phyloP scores from a whole-genome alignment of 2,113 vertebrate species.

The Erinaceus europaeus region DNA sequence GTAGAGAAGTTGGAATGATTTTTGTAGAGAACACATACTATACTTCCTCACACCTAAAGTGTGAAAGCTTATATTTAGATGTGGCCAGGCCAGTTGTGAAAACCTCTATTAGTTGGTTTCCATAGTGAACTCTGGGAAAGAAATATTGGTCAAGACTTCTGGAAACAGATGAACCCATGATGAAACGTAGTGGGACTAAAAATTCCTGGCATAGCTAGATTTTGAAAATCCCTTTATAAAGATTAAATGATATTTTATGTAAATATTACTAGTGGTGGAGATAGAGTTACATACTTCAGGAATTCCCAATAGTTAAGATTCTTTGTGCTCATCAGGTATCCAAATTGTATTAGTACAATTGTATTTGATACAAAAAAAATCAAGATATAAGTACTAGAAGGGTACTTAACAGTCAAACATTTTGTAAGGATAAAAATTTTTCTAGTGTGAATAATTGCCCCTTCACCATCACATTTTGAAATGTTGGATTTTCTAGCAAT shows the following conservation, averaged over 20 bases:
- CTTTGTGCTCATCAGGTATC: not conserved
- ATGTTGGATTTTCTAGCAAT: conserved; percentile 23
- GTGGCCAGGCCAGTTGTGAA: not conserved
- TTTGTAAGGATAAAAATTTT: conserved; percentile 23
- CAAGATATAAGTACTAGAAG: not conserved
- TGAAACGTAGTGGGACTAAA: not conserved
- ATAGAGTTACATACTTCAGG: not conserved
- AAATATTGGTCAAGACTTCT: not conserved
- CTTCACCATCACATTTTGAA: conserved; percentile 24
- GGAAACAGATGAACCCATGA: not conserved
- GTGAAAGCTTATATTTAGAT: not conserved
- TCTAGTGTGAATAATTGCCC: conserved; percentile 38
- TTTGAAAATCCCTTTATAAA: not conserved
- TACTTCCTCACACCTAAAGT: not conserved
- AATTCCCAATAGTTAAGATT: not conserved
- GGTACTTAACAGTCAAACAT: not conserved
- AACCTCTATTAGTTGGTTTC: not conserved
- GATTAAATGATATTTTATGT: not conserved
- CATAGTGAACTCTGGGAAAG: not conserved
- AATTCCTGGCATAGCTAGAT: not conserved
- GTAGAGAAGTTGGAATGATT: not conserved
- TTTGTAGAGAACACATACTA: not conserved
- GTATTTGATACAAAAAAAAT: conserved; percentile 25
- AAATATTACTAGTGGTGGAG: not conserved
- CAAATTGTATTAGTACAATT: not conserved